Base-by-base conservation (phyloP, 1,140 invertebrate genomes). In the Paralvinella palmiformis region DNA sequence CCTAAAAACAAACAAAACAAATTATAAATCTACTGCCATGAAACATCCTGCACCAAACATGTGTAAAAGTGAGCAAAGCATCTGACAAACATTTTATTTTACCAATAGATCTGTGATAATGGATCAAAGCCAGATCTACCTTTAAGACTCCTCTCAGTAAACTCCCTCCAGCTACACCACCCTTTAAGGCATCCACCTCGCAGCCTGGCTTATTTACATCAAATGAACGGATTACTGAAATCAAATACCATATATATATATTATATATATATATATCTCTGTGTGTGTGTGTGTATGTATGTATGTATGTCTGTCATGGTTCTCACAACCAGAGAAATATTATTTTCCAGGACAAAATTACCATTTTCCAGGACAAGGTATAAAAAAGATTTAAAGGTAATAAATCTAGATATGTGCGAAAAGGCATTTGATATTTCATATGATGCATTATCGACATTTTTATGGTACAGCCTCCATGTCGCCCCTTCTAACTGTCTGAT, bases 131-230 rank as follows among this genome's bases (percentile, higher is more conserved):
- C 20, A 20, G 20, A 15, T 13, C 83, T 72, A 94, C 91, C 81
- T 91, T 93, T 3, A 98, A 83, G 4, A 98, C 94, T 66, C 96
- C 96, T 78, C 91, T 88, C 1, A 99, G 82, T 71, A 99, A 96
- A 78, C 94, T 97, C 29, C 97, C 97, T 68, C 97, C 97, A 67
- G 96, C 96, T 7, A 99, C 97, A 33, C 97, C 97, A 35, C 97
- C 97, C 78, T 96, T 95, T 7, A 99, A 82, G 78, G 99, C 95
- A 69, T 96, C 92, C 0, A 99, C 96, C 83, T 99, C 96, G 81
- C 94, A 97, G 32, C 96, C 96, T 22, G 97, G 97, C 82, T 99
- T 99, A 82, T 99, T 99, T 0, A 99, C 96, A 83, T 99, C 97
- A 82, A 99, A 99, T 10, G 96, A 99, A 68, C 97, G 85, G 75